These are phyloP conservation scores for Plectus sambesii DNA, from an alignment of 1,140 invertebrate species.

Conservation along the genomic window DNA sequence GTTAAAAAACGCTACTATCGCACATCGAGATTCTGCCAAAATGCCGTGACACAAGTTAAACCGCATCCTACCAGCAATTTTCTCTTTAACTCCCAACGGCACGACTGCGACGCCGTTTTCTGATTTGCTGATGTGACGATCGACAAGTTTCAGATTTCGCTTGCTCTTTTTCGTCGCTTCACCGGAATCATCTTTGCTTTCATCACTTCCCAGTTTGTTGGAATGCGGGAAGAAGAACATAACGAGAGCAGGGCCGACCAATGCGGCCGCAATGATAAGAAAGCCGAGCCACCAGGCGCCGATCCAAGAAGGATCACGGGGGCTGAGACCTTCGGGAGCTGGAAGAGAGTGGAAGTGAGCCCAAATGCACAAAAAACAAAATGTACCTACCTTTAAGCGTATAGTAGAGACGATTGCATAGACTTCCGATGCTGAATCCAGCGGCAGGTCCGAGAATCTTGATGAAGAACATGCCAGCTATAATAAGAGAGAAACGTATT, in stretches of 20 bases:
- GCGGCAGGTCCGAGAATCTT: background rate
- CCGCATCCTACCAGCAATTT: constrained; percentile 14
- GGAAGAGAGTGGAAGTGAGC: background rate
- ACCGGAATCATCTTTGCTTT: background rate
- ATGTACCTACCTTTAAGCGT: background rate
- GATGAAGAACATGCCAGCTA: background rate
- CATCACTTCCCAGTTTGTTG: background rate
- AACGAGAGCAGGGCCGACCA: constrained; percentile 2
- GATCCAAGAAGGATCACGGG: constrained; percentile 10
- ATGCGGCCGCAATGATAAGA: background rate
- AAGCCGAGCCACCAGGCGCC: constrained; percentile 15
- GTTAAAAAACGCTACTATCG: too few species aligned
- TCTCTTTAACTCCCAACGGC: constrained; percentile 18
- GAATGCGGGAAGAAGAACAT: background rate
- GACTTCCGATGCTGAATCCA: background rate
- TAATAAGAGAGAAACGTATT: constrained; percentile 1
- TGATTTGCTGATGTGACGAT: constrained; percentile 22
- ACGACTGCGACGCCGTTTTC: constrained; percentile 18
- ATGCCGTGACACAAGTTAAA: too few species aligned
- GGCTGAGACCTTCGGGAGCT: background rate
- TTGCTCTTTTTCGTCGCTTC: constrained; percentile 7
- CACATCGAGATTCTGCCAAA: too few species aligned
- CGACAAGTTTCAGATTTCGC: constrained; percentile 18
- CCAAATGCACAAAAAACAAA: background rate
- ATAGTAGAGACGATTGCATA: background rate